A percentile compares a stretch with the other conserved stretches of the same genome.
These are phyloP conservation scores for Gymnogyps californianus DNA, from an alignment of 2,113 vertebrate genomes.

Conservation along the genomic window DNA sequence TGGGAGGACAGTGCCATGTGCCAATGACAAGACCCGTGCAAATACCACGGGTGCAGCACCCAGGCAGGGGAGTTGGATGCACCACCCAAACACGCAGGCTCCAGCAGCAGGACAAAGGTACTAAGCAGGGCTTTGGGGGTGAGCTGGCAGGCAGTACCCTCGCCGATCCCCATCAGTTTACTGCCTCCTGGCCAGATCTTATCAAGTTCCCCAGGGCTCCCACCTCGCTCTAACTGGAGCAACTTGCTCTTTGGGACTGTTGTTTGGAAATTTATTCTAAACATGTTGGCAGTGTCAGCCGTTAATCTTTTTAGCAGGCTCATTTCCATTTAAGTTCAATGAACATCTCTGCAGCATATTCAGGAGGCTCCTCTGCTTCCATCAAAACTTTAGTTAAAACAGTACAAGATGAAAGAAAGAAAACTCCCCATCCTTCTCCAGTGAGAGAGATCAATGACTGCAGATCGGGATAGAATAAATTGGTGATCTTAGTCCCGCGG, in stretches of 20 bases:
- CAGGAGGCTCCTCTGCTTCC: neutral
- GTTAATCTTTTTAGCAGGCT: neutral
- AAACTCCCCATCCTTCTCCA: neutral
- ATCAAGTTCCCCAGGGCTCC: neutral
- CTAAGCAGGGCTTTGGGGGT: neutral
- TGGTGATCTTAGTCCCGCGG: neutral
- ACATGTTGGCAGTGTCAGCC: neutral
- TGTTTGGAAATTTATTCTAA: neutral
- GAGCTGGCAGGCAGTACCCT: neutral
- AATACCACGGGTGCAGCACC: neutral
- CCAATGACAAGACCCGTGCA: neutral
- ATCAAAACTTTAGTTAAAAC: neutral
- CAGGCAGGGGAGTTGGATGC: neutral
- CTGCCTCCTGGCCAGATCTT: neutral
- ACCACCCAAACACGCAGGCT: neutral
- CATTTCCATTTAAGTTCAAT: slow-evolving; percentile 16
- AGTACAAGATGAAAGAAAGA: neutral
- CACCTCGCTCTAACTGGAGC: neutral
- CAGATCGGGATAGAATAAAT: neutral
- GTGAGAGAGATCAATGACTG: neutral
- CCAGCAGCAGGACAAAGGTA: neutral
- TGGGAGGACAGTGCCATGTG: neutral
- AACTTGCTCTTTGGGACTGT: neutral
- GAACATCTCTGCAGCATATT: neutral
- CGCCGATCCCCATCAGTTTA: neutral